Evolutionary conservation across 2,113 vertebrate species (phyloP).

Genomic region (Naja naja): DNA sequence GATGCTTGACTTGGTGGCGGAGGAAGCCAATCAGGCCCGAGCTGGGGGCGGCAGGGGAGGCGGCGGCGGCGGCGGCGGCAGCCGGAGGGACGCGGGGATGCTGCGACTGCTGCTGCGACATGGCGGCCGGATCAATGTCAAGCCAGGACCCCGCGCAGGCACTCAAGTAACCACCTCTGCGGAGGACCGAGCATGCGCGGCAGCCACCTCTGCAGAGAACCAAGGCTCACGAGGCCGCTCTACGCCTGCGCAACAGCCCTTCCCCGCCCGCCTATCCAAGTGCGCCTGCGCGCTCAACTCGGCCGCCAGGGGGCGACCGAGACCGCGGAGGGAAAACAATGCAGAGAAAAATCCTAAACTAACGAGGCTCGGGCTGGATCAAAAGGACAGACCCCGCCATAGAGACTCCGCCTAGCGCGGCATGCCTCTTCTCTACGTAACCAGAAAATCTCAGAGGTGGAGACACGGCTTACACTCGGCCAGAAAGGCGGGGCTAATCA

Average conservation of each 20-base stretch:
- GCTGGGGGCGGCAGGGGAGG: rapidly evolving
- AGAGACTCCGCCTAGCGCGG: no score
- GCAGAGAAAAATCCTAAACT: neutral
- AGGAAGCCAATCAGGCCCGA: neutral
- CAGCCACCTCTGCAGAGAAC: neutral
- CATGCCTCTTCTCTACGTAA: no score
- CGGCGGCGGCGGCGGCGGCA: neutral
- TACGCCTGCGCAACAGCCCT: neutral
- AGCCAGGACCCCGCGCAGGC: neutral
- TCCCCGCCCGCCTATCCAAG: neutral
- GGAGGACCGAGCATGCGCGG: neutral
- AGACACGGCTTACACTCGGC: no score
- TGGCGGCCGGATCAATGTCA: neutral
- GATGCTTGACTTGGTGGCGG: neutral
- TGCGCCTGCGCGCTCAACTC: neutral
- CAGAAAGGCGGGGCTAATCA: no score
- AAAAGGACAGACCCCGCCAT: neutral
- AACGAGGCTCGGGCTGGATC: neutral
- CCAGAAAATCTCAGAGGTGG: no score
- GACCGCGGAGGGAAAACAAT: neutral
- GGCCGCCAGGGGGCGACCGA: neutral
- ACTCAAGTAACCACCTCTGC: neutral
- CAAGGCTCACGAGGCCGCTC: neutral
- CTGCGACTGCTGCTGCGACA: neutral
- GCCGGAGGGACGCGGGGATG: neutral